These are phyloP conservation scores for Cepphus grylle DNA, from an alignment of 2,113 vertebrate genomes.

Conservation along the genomic window DNA sequence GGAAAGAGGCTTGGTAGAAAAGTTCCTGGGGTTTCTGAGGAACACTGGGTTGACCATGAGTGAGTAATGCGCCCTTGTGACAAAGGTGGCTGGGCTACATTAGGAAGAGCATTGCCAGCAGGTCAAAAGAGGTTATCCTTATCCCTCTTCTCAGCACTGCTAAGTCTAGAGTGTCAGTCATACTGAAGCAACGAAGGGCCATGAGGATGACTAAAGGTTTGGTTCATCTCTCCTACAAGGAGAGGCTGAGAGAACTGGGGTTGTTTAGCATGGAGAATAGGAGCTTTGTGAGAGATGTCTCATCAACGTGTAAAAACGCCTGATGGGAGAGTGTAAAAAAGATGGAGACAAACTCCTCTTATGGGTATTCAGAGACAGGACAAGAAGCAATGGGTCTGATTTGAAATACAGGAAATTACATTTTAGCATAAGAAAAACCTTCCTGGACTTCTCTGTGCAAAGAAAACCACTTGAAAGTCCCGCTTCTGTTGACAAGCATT, in stretches of 20 bases:
- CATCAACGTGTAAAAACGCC: neutral
- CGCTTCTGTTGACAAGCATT: neutral
- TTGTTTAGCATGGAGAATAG: neutral
- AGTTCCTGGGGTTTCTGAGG: neutral
- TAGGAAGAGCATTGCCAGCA: neutral
- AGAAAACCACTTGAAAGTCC: neutral
- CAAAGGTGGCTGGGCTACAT: neutral
- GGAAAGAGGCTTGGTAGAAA: neutral
- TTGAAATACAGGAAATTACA: neutral
- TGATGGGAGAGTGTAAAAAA: neutral
- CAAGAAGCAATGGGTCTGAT: neutral
- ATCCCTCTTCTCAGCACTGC: neutral
- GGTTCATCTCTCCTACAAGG: neutral
- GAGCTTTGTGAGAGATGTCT: neutral
- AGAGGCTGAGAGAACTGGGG: neutral
- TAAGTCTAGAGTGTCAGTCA: neutral
- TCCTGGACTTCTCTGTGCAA: neutral
- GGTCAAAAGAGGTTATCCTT: neutral
- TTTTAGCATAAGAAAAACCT: neutral
- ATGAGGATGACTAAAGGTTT: neutral
- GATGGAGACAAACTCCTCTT: neutral
- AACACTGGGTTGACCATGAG: neutral
- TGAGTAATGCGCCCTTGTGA: neutral
- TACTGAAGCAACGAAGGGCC: neutral
- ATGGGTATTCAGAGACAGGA: neutral